Base-by-base conservation (phyloP, 2,888 invertebrate species). In the Archips crataeganus region DNA sequence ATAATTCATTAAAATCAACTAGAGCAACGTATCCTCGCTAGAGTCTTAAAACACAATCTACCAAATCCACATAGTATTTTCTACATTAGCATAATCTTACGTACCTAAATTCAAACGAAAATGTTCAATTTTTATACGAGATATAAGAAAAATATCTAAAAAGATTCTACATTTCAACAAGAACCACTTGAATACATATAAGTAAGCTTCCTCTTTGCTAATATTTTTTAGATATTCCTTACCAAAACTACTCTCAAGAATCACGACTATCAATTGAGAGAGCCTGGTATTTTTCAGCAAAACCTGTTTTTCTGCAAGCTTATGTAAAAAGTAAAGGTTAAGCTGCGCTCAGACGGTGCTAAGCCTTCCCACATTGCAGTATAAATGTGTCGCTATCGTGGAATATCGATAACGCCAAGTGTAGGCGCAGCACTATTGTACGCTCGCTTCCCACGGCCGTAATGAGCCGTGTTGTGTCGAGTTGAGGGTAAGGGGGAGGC, bases 401-500 rank as follows among this genome's bases (percentile, higher is more conserved):
- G 57, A 54, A 60, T 62, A 57, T 61, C 13, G 59, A 62, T 42
- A 13, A 66, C 15, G 34, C 34, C 51, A 3, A 42, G 49, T 15
- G 59, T 70, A 59, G 64, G 71, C 74, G 63, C 87, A 76, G 80
- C 90, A 85, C 91, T 90, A 90, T 79, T 76, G 74, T 79, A 73
- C 80, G 79, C 84, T 80, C 81, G 84, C 86, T 92, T 93, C 93
- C 90, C 93, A 93, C 92, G 91, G 90, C 90, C 89, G 91, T 93
- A 93, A 93, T 93, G 93, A 93, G 93, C 89, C 91, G 87, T 90
- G 91, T 90, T 92, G 90, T 87, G 88, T 90, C 90, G 90, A 90
- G 45, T 45, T 2, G 89, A 89, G 88, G 87, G 88, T 81, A 82
- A 82, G 76, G 81, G 79, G 76, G 78, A 79, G 79, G 78, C 84